These are phyloP conservation scores for Cliona cf. orientalis DNA, from an alignment of 37 sponge, comb jelly and placozoan genomes.

Conservation along the genomic window DNA sequence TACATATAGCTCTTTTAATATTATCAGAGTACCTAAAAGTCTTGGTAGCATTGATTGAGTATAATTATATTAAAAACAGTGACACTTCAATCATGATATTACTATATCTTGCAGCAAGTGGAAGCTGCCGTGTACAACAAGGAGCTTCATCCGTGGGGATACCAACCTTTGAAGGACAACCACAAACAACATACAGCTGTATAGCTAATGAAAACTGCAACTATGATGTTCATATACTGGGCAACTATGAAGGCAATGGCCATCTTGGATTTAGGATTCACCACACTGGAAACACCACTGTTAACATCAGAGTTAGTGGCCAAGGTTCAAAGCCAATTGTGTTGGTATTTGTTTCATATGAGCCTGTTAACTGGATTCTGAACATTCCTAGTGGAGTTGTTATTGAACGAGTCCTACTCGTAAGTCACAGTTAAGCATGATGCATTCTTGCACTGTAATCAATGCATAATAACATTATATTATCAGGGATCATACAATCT, in stretches of 20 bases:
- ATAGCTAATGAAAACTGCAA: constrained; percentile 10
- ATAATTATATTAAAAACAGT: too few relatives aligned
- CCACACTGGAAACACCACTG: constrained; percentile 1
- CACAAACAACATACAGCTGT: constrained; percentile 29
- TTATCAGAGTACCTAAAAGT: too few relatives aligned
- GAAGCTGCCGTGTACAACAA: neutral
- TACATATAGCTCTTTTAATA: too few relatives aligned
- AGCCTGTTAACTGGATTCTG: constrained; percentile 17
- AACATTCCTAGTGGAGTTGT: neutral
- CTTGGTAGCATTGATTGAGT: too few relatives aligned
- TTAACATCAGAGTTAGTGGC: neutral
- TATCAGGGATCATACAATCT: neutral
- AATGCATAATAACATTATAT: neutral
- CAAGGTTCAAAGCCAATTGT: neutral
- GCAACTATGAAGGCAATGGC: neutral
- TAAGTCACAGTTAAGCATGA: neutral
- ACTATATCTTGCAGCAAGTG: too few relatives aligned
- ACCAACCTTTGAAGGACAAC: neutral
- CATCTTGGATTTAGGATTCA: neutral
- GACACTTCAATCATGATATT: too few relatives aligned
- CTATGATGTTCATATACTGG: constrained; percentile 28
- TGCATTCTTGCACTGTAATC: neutral
- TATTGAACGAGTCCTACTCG: constrained; percentile 23
- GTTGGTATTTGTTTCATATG: constrained; percentile 16
- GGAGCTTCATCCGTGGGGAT: neutral